Conservation (phyloP, 2,113 vertebrate species). For the Aspiorhynchus laticeps region DNA sequence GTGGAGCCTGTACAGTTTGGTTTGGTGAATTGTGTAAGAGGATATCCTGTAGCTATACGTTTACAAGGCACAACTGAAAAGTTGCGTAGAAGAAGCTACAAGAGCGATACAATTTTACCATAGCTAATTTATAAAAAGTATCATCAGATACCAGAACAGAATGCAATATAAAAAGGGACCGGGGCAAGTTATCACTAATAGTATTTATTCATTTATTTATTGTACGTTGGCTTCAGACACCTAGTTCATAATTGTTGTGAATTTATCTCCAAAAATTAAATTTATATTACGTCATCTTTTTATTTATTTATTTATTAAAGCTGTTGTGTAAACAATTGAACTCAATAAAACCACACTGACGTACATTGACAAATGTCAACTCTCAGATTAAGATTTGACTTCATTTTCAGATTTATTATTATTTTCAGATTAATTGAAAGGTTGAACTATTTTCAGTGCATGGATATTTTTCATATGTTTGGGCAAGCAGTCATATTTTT, state of each 20-base stretch:
- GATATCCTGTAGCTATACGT: not conserved
- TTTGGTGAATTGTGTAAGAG: not conserved
- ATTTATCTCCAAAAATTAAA: not conserved
- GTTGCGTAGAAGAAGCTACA: not conserved
- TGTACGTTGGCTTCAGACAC: too few species aligned
- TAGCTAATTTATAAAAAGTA: not conserved
- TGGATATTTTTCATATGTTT: not conserved
- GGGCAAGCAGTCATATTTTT: not conserved
- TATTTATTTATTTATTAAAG: not conserved
- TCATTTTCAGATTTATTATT: not conserved
- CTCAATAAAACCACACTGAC: not conserved
- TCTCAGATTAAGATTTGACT: not conserved
- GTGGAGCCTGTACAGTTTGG: not conserved
- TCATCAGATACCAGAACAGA: not conserved
- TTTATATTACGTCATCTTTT: not conserved
- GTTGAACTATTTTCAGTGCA: too few species aligned
- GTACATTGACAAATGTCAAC: not conserved
- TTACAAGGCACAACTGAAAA: not conserved
- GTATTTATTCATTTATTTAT: too few species aligned
- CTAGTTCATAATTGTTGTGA: too few species aligned
- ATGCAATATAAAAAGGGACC: not conserved
- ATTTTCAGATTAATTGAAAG: not conserved
- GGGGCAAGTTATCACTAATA: not conserved
- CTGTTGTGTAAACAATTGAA: not conserved
- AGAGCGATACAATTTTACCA: not conserved